These are phyloP conservation scores for Zaprionus tsacasi DNA, from an alignment of 1,140 invertebrate genomes.

Conservation along the genomic window DNA sequence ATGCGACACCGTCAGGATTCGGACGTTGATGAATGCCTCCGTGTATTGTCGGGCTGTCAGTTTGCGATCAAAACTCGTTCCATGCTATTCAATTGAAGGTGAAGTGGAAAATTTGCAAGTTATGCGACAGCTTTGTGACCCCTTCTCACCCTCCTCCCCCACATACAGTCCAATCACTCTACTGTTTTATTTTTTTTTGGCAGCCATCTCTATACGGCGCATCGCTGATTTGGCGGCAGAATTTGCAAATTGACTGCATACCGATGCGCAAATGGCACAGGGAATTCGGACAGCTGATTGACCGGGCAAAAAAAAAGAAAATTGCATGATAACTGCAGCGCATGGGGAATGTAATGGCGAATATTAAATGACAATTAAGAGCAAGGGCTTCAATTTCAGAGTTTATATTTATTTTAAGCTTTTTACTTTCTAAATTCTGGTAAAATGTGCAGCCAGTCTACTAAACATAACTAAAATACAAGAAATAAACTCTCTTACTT, in stretches of 20 bases:
- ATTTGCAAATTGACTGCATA: conserved; percentile 56
- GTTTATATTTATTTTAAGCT: not conserved
- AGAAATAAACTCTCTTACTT: not conserved
- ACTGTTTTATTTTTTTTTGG: conserved; percentile 6
- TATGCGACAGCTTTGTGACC: conserved; percentile 68
- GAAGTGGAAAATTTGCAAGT: conserved; percentile 79
- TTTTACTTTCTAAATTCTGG: not conserved
- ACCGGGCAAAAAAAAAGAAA: not conserved
- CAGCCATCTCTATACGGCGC: conserved; percentile 12
- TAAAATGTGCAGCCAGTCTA: not conserved
- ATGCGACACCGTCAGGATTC: conserved; percentile 58
- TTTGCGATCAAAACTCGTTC: conserved; percentile 68
- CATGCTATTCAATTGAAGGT: conserved; percentile 63
- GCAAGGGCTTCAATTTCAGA: not conserved
- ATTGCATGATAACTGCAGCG: not conserved
- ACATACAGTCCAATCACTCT: not conserved
- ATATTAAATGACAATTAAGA: not conserved
- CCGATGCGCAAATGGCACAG: conserved; percentile 10
- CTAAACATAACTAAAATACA: not conserved
- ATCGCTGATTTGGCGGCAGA: conserved; percentile 33
- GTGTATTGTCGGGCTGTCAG: conserved; percentile 79
- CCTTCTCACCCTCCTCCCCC: not conserved
- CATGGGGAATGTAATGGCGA: not conserved
- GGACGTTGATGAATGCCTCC: conserved; percentile 79
- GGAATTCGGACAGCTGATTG: conserved; percentile 34